These are phyloP conservation scores for Taxidea taxus DNA, from an alignment of 2,113 vertebrate species.

Conservation along the genomic window DNA sequence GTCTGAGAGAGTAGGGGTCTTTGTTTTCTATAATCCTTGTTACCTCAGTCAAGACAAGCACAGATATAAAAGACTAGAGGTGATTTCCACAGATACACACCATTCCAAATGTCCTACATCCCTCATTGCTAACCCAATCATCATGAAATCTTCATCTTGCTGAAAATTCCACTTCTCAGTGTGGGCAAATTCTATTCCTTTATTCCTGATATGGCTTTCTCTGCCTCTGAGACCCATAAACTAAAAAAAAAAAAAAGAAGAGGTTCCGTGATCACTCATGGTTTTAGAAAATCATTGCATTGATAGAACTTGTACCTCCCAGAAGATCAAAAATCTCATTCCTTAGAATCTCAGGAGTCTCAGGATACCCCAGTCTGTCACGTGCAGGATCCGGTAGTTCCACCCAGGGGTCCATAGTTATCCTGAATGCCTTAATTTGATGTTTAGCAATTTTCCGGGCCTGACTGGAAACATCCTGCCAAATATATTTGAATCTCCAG, in stretches of 20 bases:
- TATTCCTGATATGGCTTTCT: background rate
- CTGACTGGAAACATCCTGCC: background rate
- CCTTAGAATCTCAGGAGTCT: background rate
- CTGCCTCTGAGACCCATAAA: background rate
- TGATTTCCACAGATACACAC: background rate
- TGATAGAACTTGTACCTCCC: background rate
- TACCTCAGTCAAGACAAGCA: background rate
- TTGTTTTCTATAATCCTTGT: background rate
- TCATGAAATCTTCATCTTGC: background rate
- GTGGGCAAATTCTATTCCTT: background rate
- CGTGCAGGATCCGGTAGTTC: background rate
- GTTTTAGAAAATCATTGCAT: background rate
- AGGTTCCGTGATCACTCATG: background rate
- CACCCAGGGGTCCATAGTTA: background rate
- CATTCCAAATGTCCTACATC: no score
- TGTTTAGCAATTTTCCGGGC: background rate
- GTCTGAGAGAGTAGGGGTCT: background rate
- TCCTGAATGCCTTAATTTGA: background rate
- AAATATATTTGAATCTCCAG: background rate
- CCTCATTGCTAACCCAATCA: background rate
- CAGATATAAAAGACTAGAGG: background rate
- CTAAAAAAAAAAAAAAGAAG: background rate
- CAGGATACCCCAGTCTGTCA: background rate
- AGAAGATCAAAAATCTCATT: background rate
- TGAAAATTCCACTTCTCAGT: background rate